These are phyloP conservation scores for Stomatorhinus walkeri DNA, from an alignment of 2,797 vertebrate species.

Conservation along the genomic window DNA sequence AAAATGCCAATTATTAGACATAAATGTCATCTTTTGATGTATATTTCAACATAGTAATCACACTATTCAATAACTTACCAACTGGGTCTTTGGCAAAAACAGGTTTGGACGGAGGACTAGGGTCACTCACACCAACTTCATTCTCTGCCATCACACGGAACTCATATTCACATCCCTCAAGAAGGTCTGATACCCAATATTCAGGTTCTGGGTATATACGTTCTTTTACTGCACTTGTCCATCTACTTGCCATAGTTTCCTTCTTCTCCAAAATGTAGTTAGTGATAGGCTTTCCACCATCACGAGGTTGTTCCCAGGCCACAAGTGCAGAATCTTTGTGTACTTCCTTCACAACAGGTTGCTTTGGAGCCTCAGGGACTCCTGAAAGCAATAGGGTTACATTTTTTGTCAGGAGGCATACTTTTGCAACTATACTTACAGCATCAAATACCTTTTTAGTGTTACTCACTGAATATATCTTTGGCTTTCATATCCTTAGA, in stretches of 20 bases:
- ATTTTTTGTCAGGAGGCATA: neutral
- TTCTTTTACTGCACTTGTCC: slow-evolving; percentile 79
- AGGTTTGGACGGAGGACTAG: slow-evolving; percentile 92
- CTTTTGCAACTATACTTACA: neutral
- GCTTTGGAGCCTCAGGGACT: slow-evolving; percentile 89
- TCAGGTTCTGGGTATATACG: slow-evolving; percentile 77
- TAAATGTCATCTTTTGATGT: slow-evolving; percentile 17
- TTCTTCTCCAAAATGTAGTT: slow-evolving; percentile 94
- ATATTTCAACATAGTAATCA: neutral
- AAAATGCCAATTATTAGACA: slow-evolving; percentile 21
- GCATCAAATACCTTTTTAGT: slow-evolving; percentile 1
- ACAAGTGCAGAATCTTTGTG: slow-evolving; percentile 85
- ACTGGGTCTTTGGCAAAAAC: slow-evolving; percentile 94
- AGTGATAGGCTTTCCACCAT: slow-evolving; percentile 94
- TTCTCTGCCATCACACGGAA: slow-evolving; percentile 97
- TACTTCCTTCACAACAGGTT: slow-evolving; percentile 79
- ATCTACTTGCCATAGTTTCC: slow-evolving; percentile 88
- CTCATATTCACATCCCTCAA: slow-evolving; percentile 92
- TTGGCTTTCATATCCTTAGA: slow-evolving; percentile 85
- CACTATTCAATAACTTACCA: slow-evolving; percentile 54
- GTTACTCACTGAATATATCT: slow-evolving; percentile 86
- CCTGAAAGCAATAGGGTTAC: slow-evolving; percentile 53
- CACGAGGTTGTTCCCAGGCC: slow-evolving; percentile 86
- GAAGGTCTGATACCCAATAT: slow-evolving; percentile 83
- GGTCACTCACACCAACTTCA: slow-evolving; percentile 84